Percentiles rank a stretch among this genome's conserved stretches.
Conservation (phyloP, 2,888 invertebrate genomes). For the Sinotaia quadrata region DNA sequence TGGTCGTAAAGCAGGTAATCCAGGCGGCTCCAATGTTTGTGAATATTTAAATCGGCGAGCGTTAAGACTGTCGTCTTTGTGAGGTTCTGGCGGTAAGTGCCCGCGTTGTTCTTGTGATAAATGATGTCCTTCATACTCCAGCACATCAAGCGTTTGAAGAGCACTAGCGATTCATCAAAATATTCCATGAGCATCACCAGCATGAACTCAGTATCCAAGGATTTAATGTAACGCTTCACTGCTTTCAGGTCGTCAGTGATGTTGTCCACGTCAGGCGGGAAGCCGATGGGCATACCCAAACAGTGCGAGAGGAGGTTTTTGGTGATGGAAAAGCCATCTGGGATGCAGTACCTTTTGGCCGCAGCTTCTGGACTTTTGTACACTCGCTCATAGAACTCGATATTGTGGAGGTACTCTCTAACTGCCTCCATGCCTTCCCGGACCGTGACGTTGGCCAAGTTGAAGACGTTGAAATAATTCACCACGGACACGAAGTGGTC, state of each 20-base stretch:
- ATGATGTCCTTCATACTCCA: slow-evolving; percentile 69
- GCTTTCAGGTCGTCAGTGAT: slow-evolving; percentile 41
- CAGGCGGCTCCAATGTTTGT: slow-evolving; percentile 58
- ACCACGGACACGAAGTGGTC: slow-evolving; percentile 64
- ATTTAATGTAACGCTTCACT: slow-evolving; percentile 49
- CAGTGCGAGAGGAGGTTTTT: slow-evolving; percentile 66
- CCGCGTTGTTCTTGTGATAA: slow-evolving; percentile 49
- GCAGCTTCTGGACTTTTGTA: slow-evolving; percentile 48
- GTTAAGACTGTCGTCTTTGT: slow-evolving; percentile 21
- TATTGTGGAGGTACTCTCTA: slow-evolving; percentile 55
- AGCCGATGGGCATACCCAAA: slow-evolving; percentile 67
- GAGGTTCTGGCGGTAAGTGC: slow-evolving; percentile 7
- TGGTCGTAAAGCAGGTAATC: slow-evolving; percentile 66
- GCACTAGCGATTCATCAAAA: slow-evolving; percentile 67
- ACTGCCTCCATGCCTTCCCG: slow-evolving; percentile 39
- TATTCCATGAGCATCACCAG: slow-evolving; percentile 69
- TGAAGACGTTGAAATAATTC: slow-evolving; percentile 61
- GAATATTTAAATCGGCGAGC: slow-evolving; percentile 46
- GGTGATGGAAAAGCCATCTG: slow-evolving; percentile 63
- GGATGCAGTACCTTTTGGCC: slow-evolving; percentile 56
- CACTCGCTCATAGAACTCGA: slow-evolving; percentile 58
- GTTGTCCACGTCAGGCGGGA: slow-evolving; percentile 51
- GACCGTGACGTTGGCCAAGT: slow-evolving; percentile 47
- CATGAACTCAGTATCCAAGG: slow-evolving; percentile 57
- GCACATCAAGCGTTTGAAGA: slow-evolving; percentile 66